Base-by-base conservation (phyloP, 1,140 invertebrate species). In the Paraescarpia echinospica region DNA sequence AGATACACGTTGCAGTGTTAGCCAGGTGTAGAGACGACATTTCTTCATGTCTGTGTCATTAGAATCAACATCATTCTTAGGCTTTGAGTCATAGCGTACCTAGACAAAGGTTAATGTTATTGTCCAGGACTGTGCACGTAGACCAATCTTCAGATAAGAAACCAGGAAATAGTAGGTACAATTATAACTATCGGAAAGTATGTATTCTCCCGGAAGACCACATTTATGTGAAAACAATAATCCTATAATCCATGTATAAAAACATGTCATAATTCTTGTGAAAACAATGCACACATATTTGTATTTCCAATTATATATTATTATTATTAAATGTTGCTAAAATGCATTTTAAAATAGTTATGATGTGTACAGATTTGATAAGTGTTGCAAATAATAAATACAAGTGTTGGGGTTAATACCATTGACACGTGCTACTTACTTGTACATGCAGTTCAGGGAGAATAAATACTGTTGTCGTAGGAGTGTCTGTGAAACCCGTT, bases 1-100 rank as follows among this genome's bases (percentile, higher is more conserved):
- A 0, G 99, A 98, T 93, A 99, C 98, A 95, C 99, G 33, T 41
- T 90, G 98, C 35, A 99, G 96, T 1, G 98, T 99, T 96, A 99
- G 98, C 98, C 98, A 99, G 27, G 98, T 98, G 96, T 99, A 99
- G 0, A 99, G 96, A 31, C 18, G 18, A 51, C 18, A 77, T 77
- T 27, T 77, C 59, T 77, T 77, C 59, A 77, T 77, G 14, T 77
- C 27, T 77, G 59, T 77, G 22, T 77, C 59, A 77, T 77, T 31
- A 77, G 59, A 31, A 18, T 77, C 59, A 27, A 27, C 59, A 77
- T 77, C 59, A 77, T 77, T 77, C 59, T 77, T 77, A 27, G 59
- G 59, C 27, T 77, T 77, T 27, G 59, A 77, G 22, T 2, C 14
- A 77, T 77, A 77, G 27, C 59, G 59, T 77, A 77, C 59, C 59